These are phyloP conservation scores for Xestobium rufovillosum DNA, from an alignment of 2,888 invertebrate species.

Conservation along the genomic window DNA sequence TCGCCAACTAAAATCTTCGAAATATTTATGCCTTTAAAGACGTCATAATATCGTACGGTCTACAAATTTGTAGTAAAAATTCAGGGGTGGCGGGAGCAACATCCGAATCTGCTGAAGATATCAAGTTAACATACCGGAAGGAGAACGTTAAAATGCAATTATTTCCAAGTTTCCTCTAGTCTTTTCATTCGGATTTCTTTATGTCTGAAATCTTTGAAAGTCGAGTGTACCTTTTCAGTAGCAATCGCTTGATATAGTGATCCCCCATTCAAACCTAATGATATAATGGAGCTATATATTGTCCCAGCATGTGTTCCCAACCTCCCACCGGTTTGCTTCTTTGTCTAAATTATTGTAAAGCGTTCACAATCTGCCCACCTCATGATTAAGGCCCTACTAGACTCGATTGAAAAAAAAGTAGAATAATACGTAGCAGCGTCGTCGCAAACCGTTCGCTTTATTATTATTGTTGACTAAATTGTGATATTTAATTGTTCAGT, in stretches of 20 bases:
- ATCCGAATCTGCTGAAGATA: conserved; percentile 19
- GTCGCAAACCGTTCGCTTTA: conserved; percentile 32
- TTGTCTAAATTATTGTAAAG: conserved; percentile 38
- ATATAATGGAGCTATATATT: conserved; percentile 36
- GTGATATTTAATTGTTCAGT: conserved; percentile 36
- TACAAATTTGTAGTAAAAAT: conserved; percentile 12
- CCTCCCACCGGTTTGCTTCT: conserved; percentile 39
- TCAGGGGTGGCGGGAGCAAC: conserved; percentile 9
- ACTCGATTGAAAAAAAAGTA: too few species aligned
- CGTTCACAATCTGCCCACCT: conserved; percentile 31
- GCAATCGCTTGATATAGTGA: conserved; percentile 39
- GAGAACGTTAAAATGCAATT: conserved; percentile 39
- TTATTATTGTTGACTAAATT: conserved; percentile 30
- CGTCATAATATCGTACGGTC: background rate
- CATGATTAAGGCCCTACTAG: conserved; percentile 29
- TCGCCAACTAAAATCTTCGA: conserved; percentile 6
- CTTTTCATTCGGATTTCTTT: conserved; percentile 31
- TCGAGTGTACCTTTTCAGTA: conserved; percentile 42
- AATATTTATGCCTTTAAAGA: background rate
- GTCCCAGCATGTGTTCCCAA: conserved; percentile 39
- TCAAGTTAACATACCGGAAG: conserved; percentile 38
- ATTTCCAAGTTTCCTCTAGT: conserved; percentile 38
- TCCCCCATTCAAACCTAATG: conserved; percentile 38
- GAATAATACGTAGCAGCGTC: conserved; percentile 30
- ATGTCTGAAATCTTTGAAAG: conserved; percentile 36